Conservation (phyloP, 2,113 vertebrate species). For the Asarcornis scutulata region DNA sequence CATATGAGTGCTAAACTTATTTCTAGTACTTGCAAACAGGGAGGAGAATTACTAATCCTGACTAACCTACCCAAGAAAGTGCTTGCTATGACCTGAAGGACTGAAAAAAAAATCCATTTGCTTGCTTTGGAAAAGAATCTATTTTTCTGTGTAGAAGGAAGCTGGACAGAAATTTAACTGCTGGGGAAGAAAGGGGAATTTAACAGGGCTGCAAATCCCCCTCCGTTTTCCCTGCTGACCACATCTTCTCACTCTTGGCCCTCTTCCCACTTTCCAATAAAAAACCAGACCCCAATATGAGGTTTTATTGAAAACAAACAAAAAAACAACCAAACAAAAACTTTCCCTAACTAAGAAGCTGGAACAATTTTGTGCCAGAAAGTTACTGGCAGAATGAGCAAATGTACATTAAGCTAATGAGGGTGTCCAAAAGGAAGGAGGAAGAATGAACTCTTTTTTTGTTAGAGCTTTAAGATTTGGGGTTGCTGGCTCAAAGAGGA, state of each 20-base stretch:
- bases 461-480: background rate
- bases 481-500: background rate
- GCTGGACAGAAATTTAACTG: background rate
- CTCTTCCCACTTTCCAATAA: background rate
- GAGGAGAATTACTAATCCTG: conserved; percentile 8
- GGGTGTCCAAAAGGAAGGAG: background rate
- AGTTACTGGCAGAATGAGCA: background rate
- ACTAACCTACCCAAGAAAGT: background rate
- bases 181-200: conserved; percentile 2
- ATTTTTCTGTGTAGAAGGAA: background rate
- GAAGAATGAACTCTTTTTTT: background rate
- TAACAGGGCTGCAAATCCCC: background rate
- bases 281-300: background rate
- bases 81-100: background rate
- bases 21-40: background rate
- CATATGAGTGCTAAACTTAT: background rate
- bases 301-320: background rate
- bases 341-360: background rate
- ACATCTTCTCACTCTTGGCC: background rate
- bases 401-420: background rate
- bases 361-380: background rate
- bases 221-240: background rate
- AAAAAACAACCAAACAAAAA: accelerated
- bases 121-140: conserved; percentile 7
- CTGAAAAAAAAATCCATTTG: background rate